A percentile compares a stretch with the other conserved stretches of the same genome.
Conservation (phyloP, 2,113 vertebrate genomes). For the Micronycteris hirsuta region DNA sequence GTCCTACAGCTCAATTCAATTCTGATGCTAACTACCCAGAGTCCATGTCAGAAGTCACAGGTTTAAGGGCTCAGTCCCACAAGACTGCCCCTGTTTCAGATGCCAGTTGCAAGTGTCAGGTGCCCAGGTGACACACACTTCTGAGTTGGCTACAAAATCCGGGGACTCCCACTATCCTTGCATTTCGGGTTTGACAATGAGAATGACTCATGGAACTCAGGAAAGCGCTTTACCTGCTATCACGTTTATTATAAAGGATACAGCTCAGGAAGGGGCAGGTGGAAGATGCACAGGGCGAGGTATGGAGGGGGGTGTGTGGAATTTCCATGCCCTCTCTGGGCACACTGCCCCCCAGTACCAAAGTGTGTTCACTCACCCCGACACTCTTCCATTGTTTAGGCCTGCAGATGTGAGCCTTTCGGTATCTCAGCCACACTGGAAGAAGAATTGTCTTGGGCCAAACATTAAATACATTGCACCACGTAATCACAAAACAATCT, state of each 20-base stretch:
- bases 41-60: background rate
- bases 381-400: background rate
- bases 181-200: background rate
- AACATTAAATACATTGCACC: too few relatives aligned
- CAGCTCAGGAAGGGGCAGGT: background rate
- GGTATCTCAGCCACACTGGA: too few relatives aligned
- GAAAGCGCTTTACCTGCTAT: background rate
- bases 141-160: background rate
- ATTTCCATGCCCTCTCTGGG: background rate
- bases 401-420: too few relatives aligned
- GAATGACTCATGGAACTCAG: background rate
- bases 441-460: too few relatives aligned
- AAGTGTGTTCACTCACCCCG: background rate
- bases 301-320: accelerated
- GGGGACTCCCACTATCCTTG: background rate
- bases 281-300: background rate
- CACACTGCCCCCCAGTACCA: background rate
- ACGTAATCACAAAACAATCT: too few relatives aligned
- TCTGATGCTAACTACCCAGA: background rate
- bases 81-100: background rate
- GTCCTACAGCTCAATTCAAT: background rate
- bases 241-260: background rate
- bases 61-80: background rate
- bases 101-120: background rate
- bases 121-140: background rate